phyloP scores from a whole-genome alignment of 2,797 vertebrate genomes.

The Capromys pilorides region DNA sequence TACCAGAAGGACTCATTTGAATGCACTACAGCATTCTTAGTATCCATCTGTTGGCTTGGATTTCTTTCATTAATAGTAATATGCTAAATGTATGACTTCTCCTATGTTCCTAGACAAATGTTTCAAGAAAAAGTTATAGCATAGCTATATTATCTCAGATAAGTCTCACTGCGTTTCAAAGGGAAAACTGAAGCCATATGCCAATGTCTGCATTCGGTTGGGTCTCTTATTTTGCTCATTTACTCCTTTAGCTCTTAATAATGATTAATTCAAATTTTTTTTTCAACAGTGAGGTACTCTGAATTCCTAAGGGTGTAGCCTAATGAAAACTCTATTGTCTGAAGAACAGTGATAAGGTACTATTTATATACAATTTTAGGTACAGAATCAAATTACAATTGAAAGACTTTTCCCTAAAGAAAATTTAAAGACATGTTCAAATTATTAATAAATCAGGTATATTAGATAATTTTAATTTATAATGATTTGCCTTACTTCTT shows the following conservation, averaged over 20 bases:
- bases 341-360: neutral
- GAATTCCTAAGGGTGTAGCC: constrained; percentile 31
- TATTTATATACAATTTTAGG: neutral
- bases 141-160: neutral
- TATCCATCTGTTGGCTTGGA: constrained; percentile 16
- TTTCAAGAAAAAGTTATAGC: constrained; percentile 52
- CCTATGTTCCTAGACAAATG: constrained; percentile 39
- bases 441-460: neutral
- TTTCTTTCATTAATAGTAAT: constrained; percentile 24
- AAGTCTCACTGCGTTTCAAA: constrained; percentile 58
- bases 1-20: neutral
- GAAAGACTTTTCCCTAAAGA: neutral
- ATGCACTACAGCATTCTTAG: neutral
- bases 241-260: neutral
- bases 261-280: constrained; percentile 2
- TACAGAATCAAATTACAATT: neutral
- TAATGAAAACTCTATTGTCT: constrained; percentile 38
- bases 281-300: neutral
- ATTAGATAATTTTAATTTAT: constrained; percentile 11
- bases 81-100: constrained; percentile 48
- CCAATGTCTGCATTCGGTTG: constrained; percentile 24
- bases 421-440: neutral
- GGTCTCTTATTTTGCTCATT: neutral
- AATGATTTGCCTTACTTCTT: neutral
- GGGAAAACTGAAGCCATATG: constrained; percentile 11